Conservation (phyloP, 2,113 vertebrate species). For the Misgurnus mizolepis region DNA sequence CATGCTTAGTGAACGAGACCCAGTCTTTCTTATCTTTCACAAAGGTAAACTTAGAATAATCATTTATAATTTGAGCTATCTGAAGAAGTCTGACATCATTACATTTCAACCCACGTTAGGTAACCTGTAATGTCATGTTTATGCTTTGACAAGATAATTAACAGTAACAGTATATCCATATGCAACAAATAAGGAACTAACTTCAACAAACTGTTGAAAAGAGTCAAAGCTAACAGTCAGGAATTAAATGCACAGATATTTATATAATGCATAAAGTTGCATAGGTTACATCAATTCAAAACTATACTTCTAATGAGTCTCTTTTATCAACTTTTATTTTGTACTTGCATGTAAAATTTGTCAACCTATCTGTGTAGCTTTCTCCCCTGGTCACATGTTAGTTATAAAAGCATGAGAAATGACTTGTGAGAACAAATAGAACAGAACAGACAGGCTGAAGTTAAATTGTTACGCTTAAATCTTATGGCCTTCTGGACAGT, state of each 20-base stretch:
- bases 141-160: no score
- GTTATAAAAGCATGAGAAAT: neutral
- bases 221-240: neutral
- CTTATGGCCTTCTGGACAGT: neutral
- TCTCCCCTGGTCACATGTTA: neutral
- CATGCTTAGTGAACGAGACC: no score
- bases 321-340: slow-evolving; percentile 11
- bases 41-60: no score
- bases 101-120: no score
- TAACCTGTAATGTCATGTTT: no score
- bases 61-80: no score
- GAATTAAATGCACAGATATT: no score
- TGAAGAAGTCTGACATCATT: no score
- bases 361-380: neutral
- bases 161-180: neutral
- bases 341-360: neutral
- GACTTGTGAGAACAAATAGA: neutral
- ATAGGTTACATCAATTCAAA: neutral
- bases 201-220: neutral
- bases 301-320: neutral
- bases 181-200: neutral
- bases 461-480: neutral
- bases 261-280: no score
- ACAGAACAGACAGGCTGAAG: neutral
- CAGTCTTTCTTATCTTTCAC: no score